A percentile compares a stretch with the other conserved stretches of the same genome.
phyloP scores from a whole-genome alignment of 1,140 invertebrate genomes.

The Eriosoma lanigerum region DNA sequence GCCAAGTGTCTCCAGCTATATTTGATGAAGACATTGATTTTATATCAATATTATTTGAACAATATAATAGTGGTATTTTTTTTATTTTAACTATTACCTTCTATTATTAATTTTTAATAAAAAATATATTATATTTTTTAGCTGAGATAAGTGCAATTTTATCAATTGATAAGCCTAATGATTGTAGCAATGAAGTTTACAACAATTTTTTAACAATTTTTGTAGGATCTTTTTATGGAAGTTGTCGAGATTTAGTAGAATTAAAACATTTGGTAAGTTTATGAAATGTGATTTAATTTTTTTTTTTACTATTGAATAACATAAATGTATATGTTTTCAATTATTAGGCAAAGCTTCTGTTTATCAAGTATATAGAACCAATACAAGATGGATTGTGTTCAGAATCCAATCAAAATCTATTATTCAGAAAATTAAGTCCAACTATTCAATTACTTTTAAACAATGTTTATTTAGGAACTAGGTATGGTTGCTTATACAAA shows the following conservation, averaged over 20 bases:
- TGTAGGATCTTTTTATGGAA: constrained; percentile 76
- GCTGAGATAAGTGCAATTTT: constrained; percentile 77
- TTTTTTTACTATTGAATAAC: not conserved
- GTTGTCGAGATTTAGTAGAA: constrained; percentile 79
- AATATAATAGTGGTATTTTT: constrained; percentile 32
- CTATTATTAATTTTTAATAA: too few species aligned
- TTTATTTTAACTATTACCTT: too few species aligned
- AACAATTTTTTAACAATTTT: constrained; percentile 77
- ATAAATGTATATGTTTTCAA: constrained; percentile 21
- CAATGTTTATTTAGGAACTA: constrained; percentile 74
- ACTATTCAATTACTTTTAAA: constrained; percentile 73
- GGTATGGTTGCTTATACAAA: not conserved
- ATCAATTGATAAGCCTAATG: constrained; percentile 58
- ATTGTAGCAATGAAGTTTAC: constrained; percentile 66
- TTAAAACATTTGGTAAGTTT: constrained; percentile 68
- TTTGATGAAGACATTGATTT: constrained; percentile 61
- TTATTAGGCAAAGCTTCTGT: constrained; percentile 55
- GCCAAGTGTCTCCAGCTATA: constrained; percentile 78
- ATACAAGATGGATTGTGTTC: constrained; percentile 47
- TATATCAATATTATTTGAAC: constrained; percentile 55
- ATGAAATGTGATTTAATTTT: constrained; percentile 61
- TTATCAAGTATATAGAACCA: constrained; percentile 55
- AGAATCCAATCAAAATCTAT: constrained; percentile 64
- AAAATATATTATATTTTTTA: constrained; percentile 55
- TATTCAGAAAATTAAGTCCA: constrained; percentile 78